Conservation (phyloP, 1,140 invertebrate genomes). For the Drosophila asahinai region DNA sequence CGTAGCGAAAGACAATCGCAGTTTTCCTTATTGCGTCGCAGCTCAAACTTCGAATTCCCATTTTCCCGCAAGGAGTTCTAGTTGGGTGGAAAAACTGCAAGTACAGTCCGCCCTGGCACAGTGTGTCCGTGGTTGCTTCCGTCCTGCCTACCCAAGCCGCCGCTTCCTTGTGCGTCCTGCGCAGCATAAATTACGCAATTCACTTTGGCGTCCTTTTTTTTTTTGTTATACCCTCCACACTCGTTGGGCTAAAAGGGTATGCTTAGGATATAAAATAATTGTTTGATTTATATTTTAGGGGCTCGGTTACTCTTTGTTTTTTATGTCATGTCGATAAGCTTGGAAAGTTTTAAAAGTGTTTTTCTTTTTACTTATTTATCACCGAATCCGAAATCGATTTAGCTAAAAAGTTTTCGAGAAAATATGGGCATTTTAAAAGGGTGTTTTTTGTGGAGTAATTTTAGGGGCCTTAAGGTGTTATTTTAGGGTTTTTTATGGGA, state of each 20-base stretch:
- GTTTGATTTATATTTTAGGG: constrained; percentile 7
- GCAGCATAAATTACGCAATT: constrained; percentile 83
- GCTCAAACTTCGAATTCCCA: constrained; percentile 48
- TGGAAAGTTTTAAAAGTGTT: background rate
- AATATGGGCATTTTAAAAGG: background rate
- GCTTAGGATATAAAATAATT: constrained; percentile 2
- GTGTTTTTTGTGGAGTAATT: background rate
- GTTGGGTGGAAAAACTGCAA: constrained; percentile 70
- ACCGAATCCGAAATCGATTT: background rate
- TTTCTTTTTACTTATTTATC: constrained; percentile 1
- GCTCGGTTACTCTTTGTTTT: background rate
- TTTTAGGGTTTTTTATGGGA: background rate
- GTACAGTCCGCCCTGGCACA: constrained; percentile 53
- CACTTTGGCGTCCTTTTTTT: constrained; percentile 52
- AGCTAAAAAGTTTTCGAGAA: background rate
- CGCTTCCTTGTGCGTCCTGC: constrained; percentile 60
- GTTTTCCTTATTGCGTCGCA: constrained; percentile 78
- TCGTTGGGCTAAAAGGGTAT: constrained; percentile 17
- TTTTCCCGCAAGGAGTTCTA: constrained; percentile 29
- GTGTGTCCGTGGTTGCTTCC: constrained; percentile 28
- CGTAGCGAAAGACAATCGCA: constrained; percentile 58
- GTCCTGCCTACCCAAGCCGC: constrained; percentile 14
- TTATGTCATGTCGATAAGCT: background rate
- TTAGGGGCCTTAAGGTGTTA: background rate
- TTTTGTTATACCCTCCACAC: constrained; percentile 17